Conservation (phyloP, 1,140 invertebrate species). For the Cheumatopsyche charites region DNA sequence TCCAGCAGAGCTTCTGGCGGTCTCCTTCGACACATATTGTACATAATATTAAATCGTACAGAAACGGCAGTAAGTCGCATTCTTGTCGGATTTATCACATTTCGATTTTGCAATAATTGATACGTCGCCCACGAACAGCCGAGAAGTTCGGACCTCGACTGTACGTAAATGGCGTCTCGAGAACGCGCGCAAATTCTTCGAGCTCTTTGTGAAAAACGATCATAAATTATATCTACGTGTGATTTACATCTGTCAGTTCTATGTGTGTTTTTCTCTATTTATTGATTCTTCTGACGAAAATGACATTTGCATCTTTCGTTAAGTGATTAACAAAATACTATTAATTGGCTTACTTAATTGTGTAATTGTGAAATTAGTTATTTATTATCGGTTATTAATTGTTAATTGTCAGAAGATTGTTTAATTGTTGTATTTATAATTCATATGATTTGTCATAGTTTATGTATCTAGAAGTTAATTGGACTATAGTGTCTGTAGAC, state of each 20-base stretch:
- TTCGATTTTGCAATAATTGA: constrained; percentile 22
- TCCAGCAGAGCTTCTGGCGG: too few relatives aligned
- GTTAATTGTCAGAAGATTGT: too few relatives aligned
- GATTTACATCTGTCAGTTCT: too few relatives aligned
- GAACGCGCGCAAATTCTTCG: background rate
- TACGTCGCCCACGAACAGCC: background rate
- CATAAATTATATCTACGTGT: too few relatives aligned
- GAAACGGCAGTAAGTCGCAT: constrained; percentile 6
- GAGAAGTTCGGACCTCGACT: background rate
- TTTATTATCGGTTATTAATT: too few relatives aligned
- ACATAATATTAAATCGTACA: too few relatives aligned
- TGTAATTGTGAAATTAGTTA: background rate
- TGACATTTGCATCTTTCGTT: background rate
- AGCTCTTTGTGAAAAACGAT: background rate
- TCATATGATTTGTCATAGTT: too few relatives aligned
- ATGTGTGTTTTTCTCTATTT: background rate
- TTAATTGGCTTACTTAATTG: background rate
- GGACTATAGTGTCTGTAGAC: too few relatives aligned
- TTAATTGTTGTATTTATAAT: too few relatives aligned
- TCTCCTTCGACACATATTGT: too few relatives aligned
- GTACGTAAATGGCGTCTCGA: background rate
- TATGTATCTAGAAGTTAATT: too few relatives aligned
- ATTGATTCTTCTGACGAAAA: too few relatives aligned
- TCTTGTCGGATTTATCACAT: constrained; percentile 22
- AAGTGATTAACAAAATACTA: background rate